These are phyloP conservation scores for Aphelenchoides fujianensis DNA, from an alignment of 1,140 invertebrate genomes.

Conservation along the genomic window DNA sequence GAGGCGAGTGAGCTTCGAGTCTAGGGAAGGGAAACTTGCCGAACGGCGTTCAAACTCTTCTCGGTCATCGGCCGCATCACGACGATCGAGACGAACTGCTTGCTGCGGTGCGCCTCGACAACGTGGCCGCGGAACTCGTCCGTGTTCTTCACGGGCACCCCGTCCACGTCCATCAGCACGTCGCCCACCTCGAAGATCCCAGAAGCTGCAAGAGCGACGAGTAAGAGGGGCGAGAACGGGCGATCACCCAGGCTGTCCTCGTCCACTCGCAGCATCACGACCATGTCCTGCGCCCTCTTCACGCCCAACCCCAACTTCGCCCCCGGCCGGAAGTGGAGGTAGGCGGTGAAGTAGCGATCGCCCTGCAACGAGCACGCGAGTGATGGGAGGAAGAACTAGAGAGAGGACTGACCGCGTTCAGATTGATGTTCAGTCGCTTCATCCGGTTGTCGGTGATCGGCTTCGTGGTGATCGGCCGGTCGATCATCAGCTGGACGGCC, in stretches of 20 bases:
- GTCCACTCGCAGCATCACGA: background rate
- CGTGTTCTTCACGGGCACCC: constrained; percentile 5
- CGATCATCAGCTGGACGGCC: background rate
- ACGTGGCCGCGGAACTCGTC: background rate
- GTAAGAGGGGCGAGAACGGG: background rate
- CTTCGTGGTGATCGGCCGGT: background rate
- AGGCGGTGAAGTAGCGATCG: constrained; percentile 21
- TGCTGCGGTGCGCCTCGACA: background rate
- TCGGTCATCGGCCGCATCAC: constrained; percentile 6
- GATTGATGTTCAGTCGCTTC: constrained; percentile 9
- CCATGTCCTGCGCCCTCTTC: background rate
- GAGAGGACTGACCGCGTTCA: background rate
- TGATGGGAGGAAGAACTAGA: background rate
- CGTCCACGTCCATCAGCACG: constrained; percentile 14
- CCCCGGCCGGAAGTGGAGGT: background rate
- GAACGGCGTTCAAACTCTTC: background rate
- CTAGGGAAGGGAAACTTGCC: too few relatives aligned
- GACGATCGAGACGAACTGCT: constrained; percentile 8
- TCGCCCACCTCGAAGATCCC: constrained; percentile 11
- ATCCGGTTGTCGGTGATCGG: constrained; percentile 5
- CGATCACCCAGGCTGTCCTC: background rate
- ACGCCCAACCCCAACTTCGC: background rate
- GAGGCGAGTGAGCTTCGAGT: too few relatives aligned
- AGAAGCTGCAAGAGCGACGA: background rate
- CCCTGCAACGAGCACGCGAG: background rate